Conservation (phyloP, 2,797 vertebrate genomes). For the Peromyscus eremicus region DNA sequence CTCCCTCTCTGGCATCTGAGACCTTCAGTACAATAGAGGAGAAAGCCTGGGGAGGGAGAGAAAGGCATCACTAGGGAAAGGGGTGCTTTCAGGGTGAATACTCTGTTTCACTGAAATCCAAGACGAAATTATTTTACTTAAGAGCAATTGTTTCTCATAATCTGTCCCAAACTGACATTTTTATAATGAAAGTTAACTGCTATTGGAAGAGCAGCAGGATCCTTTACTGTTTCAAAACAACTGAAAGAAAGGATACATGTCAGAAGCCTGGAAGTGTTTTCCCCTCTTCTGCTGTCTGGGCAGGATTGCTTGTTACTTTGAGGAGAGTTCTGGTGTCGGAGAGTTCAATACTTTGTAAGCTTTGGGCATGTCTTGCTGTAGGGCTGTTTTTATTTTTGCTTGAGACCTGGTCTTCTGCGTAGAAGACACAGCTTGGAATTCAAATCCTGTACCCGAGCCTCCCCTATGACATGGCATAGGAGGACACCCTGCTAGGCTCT, state of each 20-base stretch:
- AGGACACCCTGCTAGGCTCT: neutral
- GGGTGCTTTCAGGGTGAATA: slow-evolving; percentile 46
- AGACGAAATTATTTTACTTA: slow-evolving; percentile 69
- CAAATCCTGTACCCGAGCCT: neutral
- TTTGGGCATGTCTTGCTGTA: slow-evolving; percentile 7
- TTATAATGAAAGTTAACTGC: slow-evolving; percentile 66
- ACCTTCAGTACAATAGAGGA: slow-evolving; percentile 74
- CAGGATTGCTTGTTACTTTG: slow-evolving; percentile 51
- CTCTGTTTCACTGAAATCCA: slow-evolving; percentile 66
- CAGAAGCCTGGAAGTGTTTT: slow-evolving; percentile 24
- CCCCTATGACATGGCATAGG: neutral
- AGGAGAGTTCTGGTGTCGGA: slow-evolving; percentile 33
- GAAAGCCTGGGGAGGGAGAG: slow-evolving; percentile 69
- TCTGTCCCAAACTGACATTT: slow-evolving; percentile 63
- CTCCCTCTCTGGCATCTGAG: slow-evolving; percentile 74
- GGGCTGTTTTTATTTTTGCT: slow-evolving; percentile 10
- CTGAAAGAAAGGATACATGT: neutral
- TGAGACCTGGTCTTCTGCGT: neutral
- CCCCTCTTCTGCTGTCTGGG: neutral
- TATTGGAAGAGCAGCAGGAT: slow-evolving; percentile 31
- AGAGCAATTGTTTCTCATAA: slow-evolving; percentile 67
- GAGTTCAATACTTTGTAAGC: slow-evolving; percentile 26
- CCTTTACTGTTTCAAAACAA: slow-evolving; percentile 63
- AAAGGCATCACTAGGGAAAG: slow-evolving; percentile 54
- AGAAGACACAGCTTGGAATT: neutral